Percentiles rank a stretch among this genome's conserved stretches.
Conservation (phyloP, 1,140 invertebrate species). For the Armadillidium nasatum region DNA sequence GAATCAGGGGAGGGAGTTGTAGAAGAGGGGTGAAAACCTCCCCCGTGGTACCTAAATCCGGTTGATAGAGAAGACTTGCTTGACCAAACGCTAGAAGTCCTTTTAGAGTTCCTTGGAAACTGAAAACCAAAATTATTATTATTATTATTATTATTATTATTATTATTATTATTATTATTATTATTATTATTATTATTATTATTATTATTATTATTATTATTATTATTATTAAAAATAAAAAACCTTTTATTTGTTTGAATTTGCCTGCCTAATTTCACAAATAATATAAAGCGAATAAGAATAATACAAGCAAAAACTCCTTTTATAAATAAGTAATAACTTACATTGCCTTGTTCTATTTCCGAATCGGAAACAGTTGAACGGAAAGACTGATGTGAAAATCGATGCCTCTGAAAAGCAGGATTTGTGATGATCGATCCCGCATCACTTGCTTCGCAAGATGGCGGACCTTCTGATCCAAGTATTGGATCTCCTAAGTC, state of each 20-base stretch:
- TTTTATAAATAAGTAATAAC: background rate
- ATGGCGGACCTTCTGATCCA: constrained; percentile 46
- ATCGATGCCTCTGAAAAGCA: constrained; percentile 56
- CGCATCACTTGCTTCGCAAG: constrained; percentile 60
- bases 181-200: background rate
- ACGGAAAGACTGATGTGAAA: constrained; percentile 49
- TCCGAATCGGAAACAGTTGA: constrained; percentile 45
- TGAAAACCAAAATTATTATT: constrained; percentile 48
- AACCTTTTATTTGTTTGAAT: no score
- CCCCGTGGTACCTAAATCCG: constrained; percentile 77
- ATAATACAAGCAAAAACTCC: no score
- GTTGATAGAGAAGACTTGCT: constrained; percentile 84
- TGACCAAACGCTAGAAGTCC: constrained; percentile 84
- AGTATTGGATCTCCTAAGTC: constrained; percentile 39
- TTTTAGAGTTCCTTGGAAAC: constrained; percentile 59
- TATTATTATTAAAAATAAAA: no score
- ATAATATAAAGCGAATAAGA: background rate
- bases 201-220: no score
- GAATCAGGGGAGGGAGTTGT: constrained; percentile 75
- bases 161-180: constrained; percentile 10
- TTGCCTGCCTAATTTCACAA: no score
- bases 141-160: background rate
- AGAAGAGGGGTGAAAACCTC: constrained; percentile 73
- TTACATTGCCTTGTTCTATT: constrained; percentile 45
- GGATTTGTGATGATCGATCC: constrained; percentile 78